phyloP scores from a whole-genome alignment of 1,140 invertebrate genomes.

The Phymorhynchus buccinoides region DNA sequence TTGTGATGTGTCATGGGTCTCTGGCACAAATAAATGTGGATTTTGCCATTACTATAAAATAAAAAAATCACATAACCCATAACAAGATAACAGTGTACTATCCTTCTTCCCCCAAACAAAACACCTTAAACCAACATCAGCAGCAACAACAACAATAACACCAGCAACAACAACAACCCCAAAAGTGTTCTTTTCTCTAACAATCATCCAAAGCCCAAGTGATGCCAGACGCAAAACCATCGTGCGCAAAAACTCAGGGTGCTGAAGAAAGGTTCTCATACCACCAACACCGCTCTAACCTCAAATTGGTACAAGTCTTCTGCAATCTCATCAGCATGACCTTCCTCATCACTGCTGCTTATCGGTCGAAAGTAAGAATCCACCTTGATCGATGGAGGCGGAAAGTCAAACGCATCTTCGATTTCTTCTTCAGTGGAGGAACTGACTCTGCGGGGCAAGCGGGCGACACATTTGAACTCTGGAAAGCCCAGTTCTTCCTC shows the following conservation, averaged over 20 bases:
- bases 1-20: too few relatives aligned
- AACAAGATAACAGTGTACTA: not conserved
- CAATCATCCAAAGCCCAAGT: not conserved
- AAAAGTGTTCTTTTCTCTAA: not conserved
- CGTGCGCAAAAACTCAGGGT: not conserved
- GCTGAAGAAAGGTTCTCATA: slow-evolving; percentile 1
- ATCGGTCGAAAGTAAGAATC: not conserved
- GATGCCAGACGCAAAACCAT: not conserved
- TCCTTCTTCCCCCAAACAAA: not conserved
- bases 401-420: not conserved
- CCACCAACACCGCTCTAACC: not conserved
- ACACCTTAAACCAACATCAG: too few relatives aligned
- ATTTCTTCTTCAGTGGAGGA: not conserved
- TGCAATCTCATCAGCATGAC: not conserved
- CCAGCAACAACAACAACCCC: too few relatives aligned
- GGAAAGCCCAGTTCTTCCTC: not conserved
- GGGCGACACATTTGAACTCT: too few relatives aligned
- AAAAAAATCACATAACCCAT: not conserved
- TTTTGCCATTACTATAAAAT: too few relatives aligned
- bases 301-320: not conserved
- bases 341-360: not conserved
- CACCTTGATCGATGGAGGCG: slow-evolving; percentile 4
- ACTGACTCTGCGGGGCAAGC: not conserved
- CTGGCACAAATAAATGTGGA: too few relatives aligned
- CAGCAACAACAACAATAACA: too few relatives aligned